Evolutionary conservation across 1,140 invertebrate species (phyloP).

Genomic region (Diorhabda sublineata): DNA sequence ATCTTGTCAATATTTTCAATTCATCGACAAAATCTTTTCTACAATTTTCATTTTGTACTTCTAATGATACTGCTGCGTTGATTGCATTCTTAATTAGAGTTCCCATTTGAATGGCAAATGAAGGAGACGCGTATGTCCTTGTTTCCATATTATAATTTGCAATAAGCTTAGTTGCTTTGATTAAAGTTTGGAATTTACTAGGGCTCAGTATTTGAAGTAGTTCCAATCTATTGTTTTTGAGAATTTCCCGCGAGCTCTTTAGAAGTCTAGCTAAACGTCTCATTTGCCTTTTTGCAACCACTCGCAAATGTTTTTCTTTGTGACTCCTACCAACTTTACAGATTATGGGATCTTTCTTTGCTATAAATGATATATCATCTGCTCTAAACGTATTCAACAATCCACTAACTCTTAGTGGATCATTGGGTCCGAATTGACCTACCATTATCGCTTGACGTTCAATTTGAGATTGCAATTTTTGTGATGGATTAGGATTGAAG

Average conservation of each 20-base stretch:
- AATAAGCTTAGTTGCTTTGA: conserved; percentile 12
- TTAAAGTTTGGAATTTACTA: conserved; percentile 7
- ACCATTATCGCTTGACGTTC: conserved; percentile 9
- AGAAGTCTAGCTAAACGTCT: conserved; percentile 25
- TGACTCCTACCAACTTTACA: conserved; percentile 28
- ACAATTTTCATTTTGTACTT: conserved; percentile 14
- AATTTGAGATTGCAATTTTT: not conserved
- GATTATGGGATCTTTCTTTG: conserved; percentile 30
- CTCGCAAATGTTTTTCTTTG: conserved; percentile 29
- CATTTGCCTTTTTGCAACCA: conserved; percentile 30
- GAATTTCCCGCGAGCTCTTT: conserved; percentile 17
- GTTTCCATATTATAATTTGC: too few species aligned
- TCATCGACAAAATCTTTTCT: conserved; percentile 13
- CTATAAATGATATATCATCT: conserved; percentile 27
- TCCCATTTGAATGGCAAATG: conserved; percentile 20
- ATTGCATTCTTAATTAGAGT: conserved; percentile 4
- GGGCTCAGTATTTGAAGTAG: conserved; percentile 9
- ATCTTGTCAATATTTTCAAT: conserved; percentile 18
- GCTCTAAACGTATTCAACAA: conserved; percentile 16
- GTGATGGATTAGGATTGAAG: not conserved
- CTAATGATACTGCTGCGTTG: not conserved
- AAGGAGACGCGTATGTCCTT: too few species aligned
- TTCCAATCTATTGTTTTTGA: not conserved
- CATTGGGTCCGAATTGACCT: conserved; percentile 3
- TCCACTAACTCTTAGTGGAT: conserved; percentile 4